A percentile compares a stretch with the other conserved stretches of the same genome.
phyloP scores from a whole-genome alignment of 2,797 vertebrate species.

The Eidolon dupreanum region DNA sequence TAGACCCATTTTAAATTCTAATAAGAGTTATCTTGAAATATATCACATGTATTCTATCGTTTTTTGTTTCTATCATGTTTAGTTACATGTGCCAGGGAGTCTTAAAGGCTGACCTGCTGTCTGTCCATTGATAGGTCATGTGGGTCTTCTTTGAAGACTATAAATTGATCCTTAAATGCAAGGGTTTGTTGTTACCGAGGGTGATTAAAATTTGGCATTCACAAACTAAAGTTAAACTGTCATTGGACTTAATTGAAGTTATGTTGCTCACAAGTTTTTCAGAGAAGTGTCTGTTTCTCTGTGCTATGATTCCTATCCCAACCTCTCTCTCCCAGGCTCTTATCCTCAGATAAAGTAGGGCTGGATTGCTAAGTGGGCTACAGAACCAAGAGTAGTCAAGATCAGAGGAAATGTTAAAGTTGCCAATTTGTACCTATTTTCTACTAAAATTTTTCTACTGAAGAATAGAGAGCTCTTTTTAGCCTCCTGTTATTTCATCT shows the following conservation, averaged over 20 bases:
- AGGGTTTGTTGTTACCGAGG: not conserved
- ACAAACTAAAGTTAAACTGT: not conserved
- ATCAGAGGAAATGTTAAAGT: constrained; percentile 13
- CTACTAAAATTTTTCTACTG: not conserved
- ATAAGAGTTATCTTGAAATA: not conserved
- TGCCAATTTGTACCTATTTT: not conserved
- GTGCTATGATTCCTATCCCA: not conserved
- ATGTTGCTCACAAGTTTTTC: not conserved
- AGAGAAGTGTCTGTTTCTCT: not conserved
- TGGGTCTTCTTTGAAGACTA: not conserved
- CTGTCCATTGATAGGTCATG: not conserved
- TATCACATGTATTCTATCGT: not conserved
- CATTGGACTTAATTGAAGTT: not conserved
- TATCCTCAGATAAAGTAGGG: not conserved
- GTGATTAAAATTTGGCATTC: constrained; percentile 21
- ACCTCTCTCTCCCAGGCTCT: not conserved
- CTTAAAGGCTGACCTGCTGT: not conserved
- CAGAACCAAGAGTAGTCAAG: not conserved
- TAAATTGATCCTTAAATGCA: not conserved
- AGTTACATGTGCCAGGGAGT: not conserved
- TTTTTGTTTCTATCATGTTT: not conserved
- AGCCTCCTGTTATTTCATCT: not conserved
- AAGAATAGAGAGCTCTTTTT: not conserved
- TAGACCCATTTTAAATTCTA: not conserved
- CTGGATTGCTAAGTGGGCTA: not conserved